A percentile compares a stretch with the other conserved stretches of the same genome.
phyloP scores from a whole-genome alignment of 2,797 vertebrate genomes.

The Lophotriccus pileatus region DNA sequence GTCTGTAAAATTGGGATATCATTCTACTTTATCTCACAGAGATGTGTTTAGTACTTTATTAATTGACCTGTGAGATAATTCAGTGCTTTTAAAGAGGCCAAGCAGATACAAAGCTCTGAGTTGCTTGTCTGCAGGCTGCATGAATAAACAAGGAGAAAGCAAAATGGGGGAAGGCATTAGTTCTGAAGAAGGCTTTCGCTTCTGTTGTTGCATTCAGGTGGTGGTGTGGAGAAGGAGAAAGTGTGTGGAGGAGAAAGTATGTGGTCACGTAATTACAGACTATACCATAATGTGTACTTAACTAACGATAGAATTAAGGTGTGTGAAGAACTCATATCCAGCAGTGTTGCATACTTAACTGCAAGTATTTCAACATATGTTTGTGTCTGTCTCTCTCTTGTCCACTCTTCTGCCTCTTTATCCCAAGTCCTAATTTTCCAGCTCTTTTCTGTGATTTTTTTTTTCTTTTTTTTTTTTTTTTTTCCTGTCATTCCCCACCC shows the following conservation, averaged over 20 bases:
- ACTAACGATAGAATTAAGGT: background rate
- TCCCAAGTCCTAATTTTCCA: background rate
- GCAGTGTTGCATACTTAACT: background rate
- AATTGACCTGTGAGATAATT: background rate
- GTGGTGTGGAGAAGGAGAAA: background rate
- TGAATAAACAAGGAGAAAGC: background rate
- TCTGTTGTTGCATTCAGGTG: background rate
- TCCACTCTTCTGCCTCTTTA: background rate
- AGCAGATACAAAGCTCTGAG: background rate
- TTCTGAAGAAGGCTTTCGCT: background rate
- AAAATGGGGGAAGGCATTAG: background rate
- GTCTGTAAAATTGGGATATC: background rate
- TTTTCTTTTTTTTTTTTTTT: background rate
- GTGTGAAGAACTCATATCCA: background rate
- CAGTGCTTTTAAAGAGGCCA: background rate
- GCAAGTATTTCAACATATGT: background rate
- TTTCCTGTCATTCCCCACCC: background rate
- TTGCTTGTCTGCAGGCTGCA: background rate
- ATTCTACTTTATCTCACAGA: background rate
- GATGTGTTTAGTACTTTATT: background rate
- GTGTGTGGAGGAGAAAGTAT: background rate
- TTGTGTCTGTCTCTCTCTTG: background rate
- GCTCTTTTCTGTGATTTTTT: background rate
- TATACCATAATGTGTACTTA: background rate
- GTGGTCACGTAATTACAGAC: background rate